Percentiles rank a stretch among this genome's conserved stretches.
phyloP scores from a whole-genome alignment of 2,888 invertebrate genomes.

The Lasioglossum marginatum region DNA sequence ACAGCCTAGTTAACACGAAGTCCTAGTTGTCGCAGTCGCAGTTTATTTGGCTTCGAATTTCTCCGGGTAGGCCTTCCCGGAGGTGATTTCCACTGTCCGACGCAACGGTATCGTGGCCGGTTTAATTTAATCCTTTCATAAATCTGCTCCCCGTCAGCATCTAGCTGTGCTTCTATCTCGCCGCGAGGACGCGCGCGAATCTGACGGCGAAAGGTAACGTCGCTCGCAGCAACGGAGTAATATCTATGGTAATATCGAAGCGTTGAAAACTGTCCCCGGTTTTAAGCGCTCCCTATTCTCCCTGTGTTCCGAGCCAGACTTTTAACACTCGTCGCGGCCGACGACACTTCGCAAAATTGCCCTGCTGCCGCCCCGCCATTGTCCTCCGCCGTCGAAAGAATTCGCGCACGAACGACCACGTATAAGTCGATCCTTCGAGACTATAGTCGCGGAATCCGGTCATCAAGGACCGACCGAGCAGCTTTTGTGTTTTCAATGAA shows the following conservation, averaged over 20 bases:
- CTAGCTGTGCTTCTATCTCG: neutral
- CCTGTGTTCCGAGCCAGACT: conserved; percentile 1
- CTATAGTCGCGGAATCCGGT: neutral
- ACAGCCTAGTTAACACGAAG: neutral
- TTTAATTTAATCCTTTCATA: conserved; percentile 45
- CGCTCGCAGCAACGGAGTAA: conserved; percentile 44
- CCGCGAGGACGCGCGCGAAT: conserved; percentile 23
- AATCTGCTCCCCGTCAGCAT: conserved; percentile 25
- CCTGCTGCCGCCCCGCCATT: conserved; percentile 10
- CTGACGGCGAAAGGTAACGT: conserved; percentile 23
- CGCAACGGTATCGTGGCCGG: neutral
- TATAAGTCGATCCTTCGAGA: conserved; percentile 22
- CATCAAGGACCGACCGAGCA: neutral
- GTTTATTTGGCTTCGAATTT: conserved; percentile 22
- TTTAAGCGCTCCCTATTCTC: conserved; percentile 26
- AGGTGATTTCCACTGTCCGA: neutral
- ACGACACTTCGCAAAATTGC: conserved; percentile 53
- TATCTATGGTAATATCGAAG: conserved; percentile 64
- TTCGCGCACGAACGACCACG: neutral
- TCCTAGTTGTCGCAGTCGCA: neutral
- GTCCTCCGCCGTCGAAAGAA: neutral
- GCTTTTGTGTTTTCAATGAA: neutral
- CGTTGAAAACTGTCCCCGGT: conserved; percentile 24
- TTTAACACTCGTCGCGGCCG: conserved; percentile 46
- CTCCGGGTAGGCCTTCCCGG: neutral